Conservation (phyloP, 2,113 vertebrate genomes). For the Corapipo altera region DNA sequence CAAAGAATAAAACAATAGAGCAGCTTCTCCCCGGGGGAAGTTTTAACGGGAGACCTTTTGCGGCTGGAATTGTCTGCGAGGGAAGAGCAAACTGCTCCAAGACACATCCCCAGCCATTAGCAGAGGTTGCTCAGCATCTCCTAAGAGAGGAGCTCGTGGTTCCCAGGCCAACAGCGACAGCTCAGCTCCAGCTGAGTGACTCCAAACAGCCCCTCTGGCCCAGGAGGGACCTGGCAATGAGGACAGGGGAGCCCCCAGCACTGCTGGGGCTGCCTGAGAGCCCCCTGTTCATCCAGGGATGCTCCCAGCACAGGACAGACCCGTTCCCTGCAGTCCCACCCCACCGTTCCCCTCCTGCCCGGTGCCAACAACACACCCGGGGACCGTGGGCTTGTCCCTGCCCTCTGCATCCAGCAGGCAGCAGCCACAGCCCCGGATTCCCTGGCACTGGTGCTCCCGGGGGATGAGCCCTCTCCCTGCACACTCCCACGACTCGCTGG, state of each 20-base stretch:
- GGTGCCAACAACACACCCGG: fast-evolving
- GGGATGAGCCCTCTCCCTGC: neutral
- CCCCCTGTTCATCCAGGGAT: fast-evolving
- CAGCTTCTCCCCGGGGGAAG: neutral
- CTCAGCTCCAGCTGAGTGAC: fast-evolving
- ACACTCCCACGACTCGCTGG: neutral
- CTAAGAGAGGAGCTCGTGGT: neutral
- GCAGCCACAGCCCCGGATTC: neutral
- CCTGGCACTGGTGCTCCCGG: fast-evolving
- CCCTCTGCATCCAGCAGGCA: fast-evolving
- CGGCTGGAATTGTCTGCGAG: fast-evolving
- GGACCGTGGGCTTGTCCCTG: neutral
- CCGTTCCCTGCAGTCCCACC: neutral
- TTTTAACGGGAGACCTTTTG: fast-evolving
- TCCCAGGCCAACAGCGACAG: neutral
- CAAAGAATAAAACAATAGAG: fast-evolving
- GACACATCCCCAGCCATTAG: neutral
- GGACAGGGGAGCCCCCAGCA: fast-evolving
- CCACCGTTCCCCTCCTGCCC: neutral
- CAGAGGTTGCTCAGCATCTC: conserved; percentile 22
- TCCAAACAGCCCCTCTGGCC: neutral
- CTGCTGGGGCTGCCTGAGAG: fast-evolving
- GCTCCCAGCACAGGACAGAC: neutral
- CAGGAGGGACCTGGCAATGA: neutral
- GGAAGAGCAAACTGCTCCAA: neutral